Percentiles rank a stretch among this genome's conserved stretches.
These are phyloP conservation scores for Pelosia muscerda DNA, from an alignment of 2,888 invertebrate genomes.

Conservation along the genomic window DNA sequence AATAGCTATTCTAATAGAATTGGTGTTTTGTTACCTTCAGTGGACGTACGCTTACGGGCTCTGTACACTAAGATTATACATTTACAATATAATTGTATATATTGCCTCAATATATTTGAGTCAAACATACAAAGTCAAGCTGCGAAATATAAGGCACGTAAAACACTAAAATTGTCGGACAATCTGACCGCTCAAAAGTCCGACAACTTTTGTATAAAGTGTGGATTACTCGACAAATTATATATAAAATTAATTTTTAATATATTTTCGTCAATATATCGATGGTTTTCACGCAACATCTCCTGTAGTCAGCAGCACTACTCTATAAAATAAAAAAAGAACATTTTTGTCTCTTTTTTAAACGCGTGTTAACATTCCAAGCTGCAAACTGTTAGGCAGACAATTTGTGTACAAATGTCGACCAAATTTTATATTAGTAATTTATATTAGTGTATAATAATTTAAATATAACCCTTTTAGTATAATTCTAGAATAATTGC, in stretches of 20 bases:
- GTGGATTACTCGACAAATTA: constrained; percentile 21
- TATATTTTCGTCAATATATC: constrained; percentile 26
- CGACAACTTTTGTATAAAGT: constrained; percentile 22
- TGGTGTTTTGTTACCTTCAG: constrained; percentile 85
- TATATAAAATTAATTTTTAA: constrained; percentile 19
- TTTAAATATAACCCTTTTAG: constrained; percentile 45
- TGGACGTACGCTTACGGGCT: constrained; percentile 83
- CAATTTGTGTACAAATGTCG: constrained; percentile 32
- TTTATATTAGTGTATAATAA: constrained; percentile 43
- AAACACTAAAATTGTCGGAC: constrained; percentile 27
- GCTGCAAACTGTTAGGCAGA: constrained; percentile 29
- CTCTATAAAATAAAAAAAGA: constrained; percentile 44
- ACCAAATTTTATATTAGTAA: constrained; percentile 22
- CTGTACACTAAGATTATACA: constrained; percentile 46
- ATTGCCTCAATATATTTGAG: constrained; percentile 2
- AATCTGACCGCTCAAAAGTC: constrained; percentile 21
- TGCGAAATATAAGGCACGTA: constrained; percentile 55
- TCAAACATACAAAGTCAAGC: constrained; percentile 28
- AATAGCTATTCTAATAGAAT: constrained; percentile 68
- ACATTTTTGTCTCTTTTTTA: constrained; percentile 28
- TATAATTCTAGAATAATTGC: constrained; percentile 60
- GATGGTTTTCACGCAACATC: constrained; percentile 43
- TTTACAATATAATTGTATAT: constrained; percentile 30
- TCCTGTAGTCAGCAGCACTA: constrained; percentile 48
- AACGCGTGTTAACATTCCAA: constrained; percentile 42